A percentile compares a stretch with the other conserved stretches of the same genome.
These are phyloP conservation scores for Machaerirhynchus nigripectus DNA, from an alignment of 2,113 vertebrate species.

Conservation along the genomic window DNA sequence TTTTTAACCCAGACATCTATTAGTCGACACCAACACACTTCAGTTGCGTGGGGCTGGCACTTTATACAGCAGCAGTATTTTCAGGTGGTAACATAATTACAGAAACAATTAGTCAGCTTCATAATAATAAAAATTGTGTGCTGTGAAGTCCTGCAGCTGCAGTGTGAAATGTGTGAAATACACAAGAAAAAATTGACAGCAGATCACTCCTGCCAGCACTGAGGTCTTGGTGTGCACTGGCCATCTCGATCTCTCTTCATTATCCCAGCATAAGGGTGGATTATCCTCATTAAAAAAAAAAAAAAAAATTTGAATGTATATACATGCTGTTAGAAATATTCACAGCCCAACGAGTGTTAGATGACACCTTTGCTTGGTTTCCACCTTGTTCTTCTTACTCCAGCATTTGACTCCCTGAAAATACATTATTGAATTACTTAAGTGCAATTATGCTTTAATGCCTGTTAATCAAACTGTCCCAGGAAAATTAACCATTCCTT, in stretches of 20 bases:
- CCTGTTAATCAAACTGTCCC: neutral
- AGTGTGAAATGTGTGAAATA: neutral
- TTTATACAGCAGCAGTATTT: conserved; percentile 25
- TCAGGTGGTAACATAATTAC: conserved; percentile 11
- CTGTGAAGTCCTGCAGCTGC: neutral
- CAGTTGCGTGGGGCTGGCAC: neutral
- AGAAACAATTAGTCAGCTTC: conserved; percentile 53
- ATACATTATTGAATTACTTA: neutral
- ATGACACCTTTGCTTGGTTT: neutral
- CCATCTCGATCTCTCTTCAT: neutral
- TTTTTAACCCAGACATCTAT: conserved; percentile 33
- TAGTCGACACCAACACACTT: neutral
- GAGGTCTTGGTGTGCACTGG: neutral
- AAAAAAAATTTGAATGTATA: neutral
- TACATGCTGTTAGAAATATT: neutral
- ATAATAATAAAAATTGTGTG: conserved; percentile 33
- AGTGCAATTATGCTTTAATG: neutral
- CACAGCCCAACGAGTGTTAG: neutral
- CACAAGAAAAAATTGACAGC: neutral
- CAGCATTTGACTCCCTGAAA: neutral
- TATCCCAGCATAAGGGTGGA: neutral
- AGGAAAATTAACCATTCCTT: neutral
- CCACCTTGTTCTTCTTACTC: neutral
- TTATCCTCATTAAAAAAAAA: neutral
- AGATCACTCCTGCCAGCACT: neutral